phyloP scores from a whole-genome alignment of 1,140 invertebrate species.

The Eupristina koningsbergeri region DNA sequence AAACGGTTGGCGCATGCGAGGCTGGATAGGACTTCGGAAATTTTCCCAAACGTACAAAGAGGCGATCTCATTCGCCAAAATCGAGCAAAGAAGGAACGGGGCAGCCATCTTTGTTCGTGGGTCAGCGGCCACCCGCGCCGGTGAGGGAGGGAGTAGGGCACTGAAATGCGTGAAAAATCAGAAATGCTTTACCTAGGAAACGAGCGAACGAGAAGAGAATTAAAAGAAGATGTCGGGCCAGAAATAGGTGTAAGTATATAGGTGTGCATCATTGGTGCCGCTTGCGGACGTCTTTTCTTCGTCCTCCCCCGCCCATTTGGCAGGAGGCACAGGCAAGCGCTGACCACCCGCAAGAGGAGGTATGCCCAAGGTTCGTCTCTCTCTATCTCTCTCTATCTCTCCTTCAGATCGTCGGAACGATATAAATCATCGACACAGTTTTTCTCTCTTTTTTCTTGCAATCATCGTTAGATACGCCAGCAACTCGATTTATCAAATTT shows the following conservation, averaged over 20 bases:
- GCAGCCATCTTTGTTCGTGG: background rate
- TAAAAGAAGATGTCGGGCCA: background rate
- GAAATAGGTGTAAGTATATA: conserved; percentile 30
- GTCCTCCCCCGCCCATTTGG: background rate
- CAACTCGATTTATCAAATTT: conserved; percentile 55
- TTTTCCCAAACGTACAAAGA: conserved; percentile 23
- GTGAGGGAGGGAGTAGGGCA: background rate
- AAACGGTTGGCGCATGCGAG: conserved; percentile 13
- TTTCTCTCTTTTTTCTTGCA: conserved; percentile 43
- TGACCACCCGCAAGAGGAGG: conserved; percentile 48
- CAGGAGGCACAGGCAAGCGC: background rate
- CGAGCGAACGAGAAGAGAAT: background rate
- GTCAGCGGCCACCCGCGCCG: background rate
- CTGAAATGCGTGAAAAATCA: conserved; percentile 58
- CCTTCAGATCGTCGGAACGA: conserved; percentile 12
- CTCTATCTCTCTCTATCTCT: conserved; percentile 16
- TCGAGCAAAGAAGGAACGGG: background rate
- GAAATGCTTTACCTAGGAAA: conserved; percentile 53
- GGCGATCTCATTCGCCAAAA: conserved; percentile 41
- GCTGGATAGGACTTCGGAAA: background rate
- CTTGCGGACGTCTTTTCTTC: background rate
- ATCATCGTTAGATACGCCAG: conserved; percentile 35
- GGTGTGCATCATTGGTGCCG: background rate
- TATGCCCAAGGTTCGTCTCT: background rate
- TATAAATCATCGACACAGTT: conserved; percentile 44